phyloP scores from a whole-genome alignment of 2,797 vertebrate genomes.

The Sebastes aleutianus region DNA sequence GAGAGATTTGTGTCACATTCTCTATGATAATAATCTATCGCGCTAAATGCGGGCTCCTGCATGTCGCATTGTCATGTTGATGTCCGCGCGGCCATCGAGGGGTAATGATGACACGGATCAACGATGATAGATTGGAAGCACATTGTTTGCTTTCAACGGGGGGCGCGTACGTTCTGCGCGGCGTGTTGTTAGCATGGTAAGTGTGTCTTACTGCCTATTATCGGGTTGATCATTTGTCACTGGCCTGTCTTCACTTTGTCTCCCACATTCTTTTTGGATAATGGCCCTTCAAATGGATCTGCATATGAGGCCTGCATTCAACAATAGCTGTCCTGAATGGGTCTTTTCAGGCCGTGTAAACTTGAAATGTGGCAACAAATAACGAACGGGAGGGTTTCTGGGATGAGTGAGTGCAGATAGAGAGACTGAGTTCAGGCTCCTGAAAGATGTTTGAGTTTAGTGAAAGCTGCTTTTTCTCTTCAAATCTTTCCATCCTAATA shows the following conservation, averaged over 20 bases:
- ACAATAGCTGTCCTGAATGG: slow-evolving; percentile 75
- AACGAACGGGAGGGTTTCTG: slow-evolving; percentile 16
- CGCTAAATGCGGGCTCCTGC: slow-evolving; percentile 58
- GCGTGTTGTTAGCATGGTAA: slow-evolving; percentile 82
- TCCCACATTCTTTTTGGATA: slow-evolving; percentile 78
- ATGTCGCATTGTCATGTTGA: slow-evolving; percentile 80
- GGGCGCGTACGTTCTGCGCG: slow-evolving; percentile 62
- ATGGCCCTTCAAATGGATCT: slow-evolving; percentile 78
- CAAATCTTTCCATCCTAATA: background rate
- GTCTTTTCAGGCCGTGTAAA: slow-evolving; percentile 78
- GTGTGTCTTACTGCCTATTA: slow-evolving; percentile 80
- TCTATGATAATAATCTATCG: slow-evolving; percentile 75
- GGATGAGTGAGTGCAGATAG: slow-evolving; percentile 7
- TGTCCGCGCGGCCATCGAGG: slow-evolving; percentile 64
- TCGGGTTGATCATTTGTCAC: slow-evolving; percentile 84
- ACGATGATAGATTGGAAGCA: slow-evolving; percentile 81
- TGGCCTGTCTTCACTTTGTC: slow-evolving; percentile 80
- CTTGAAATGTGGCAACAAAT: slow-evolving; percentile 74
- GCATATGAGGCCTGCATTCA: slow-evolving; percentile 74
- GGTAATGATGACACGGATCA: slow-evolving; percentile 77
- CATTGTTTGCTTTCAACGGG: slow-evolving; percentile 83
- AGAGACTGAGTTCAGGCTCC: background rate
- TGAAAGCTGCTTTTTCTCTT: background rate
- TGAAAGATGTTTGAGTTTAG: background rate
- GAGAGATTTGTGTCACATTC: slow-evolving; percentile 61